A percentile compares a stretch with the other conserved stretches of the same genome.
These are phyloP conservation scores for Hemicordylus capensis DNA, from an alignment of 2,113 vertebrate species.

Conservation along the genomic window DNA sequence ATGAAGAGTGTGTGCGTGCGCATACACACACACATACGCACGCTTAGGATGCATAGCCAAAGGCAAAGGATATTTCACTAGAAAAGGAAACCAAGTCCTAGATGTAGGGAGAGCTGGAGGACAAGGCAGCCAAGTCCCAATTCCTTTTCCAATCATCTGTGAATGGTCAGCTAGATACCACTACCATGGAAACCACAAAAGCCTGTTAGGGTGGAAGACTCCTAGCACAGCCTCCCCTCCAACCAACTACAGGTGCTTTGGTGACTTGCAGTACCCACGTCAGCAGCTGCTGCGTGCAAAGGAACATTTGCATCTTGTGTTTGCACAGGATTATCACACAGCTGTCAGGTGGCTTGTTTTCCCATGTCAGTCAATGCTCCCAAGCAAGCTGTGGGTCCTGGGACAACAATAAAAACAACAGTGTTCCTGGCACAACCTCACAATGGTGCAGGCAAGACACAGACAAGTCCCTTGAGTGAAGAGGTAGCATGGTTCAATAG, in stretches of 20 bases:
- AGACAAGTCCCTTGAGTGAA: neutral
- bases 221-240: neutral
- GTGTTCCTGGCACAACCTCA: neutral
- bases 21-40: too few relatives aligned
- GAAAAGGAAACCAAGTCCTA: too few relatives aligned
- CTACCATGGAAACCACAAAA: neutral
- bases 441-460: neutral
- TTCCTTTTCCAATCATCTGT: neutral
- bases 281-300: neutral
- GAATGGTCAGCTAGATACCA: neutral
- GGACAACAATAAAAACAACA: neutral
- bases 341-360: neutral
- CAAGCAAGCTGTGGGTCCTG: too few relatives aligned
- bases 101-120: neutral
- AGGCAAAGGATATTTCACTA: neutral
- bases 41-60: too few relatives aligned
- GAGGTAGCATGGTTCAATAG: neutral
- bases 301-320: neutral
- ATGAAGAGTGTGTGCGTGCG: neutral
- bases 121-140: neutral
- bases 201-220: neutral
- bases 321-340: constrained; percentile 2
- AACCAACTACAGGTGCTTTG: neutral
- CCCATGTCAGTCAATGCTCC: neutral
- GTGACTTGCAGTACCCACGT: neutral